Evolutionary conservation across 2,113 vertebrate genomes (phyloP), one percentile per base, ranked within the genome.

Genomic region (Callorhinus ursinus): DNA sequence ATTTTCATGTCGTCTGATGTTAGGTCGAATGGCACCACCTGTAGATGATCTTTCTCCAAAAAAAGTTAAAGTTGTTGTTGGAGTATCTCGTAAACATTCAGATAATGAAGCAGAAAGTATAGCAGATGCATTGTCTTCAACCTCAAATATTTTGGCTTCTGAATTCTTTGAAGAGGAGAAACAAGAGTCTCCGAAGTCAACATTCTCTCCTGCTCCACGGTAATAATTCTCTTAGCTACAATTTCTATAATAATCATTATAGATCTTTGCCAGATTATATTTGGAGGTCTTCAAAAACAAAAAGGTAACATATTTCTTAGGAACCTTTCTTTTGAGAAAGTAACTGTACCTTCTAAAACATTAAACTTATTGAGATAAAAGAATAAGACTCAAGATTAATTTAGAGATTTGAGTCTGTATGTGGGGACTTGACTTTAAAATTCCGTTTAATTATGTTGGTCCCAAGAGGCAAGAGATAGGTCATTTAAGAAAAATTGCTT

Each of bases 1-100:
- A 10, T 94, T 77, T 77, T 84, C 42, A 13, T 97, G 7, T 96
- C 39, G 81, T 94, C 46, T 95, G 88, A 26, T 42, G 92, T 51
- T 95, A 99, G 99, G 99, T 96, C 99, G 99, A 90, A 99, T 99
- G 99, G 99, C 99, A 61, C 99, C 99, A 80, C 99, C 99, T 88
- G 98, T 98, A 79, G 99, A 99, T 97, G 99, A 99, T 87, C 97
- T 99, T 53, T 99, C 99, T 94, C 99, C 99, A 0, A 99, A 99
- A 98, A 99, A 99, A 94, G 99, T 99, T 59, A 99, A 99, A 97
- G 99, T 99, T 53, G 99, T 99, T 11, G 99, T 99, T 13, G 99
- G 99, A 59, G 99, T 99, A 21, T 98, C 99, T 5, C 98, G 99
- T 88, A 99, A 99, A 84, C 99, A 99, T 96, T 99, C 99, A 0